Conservation (phyloP, 2,888 invertebrate species). For the Polyploca ridens region DNA sequence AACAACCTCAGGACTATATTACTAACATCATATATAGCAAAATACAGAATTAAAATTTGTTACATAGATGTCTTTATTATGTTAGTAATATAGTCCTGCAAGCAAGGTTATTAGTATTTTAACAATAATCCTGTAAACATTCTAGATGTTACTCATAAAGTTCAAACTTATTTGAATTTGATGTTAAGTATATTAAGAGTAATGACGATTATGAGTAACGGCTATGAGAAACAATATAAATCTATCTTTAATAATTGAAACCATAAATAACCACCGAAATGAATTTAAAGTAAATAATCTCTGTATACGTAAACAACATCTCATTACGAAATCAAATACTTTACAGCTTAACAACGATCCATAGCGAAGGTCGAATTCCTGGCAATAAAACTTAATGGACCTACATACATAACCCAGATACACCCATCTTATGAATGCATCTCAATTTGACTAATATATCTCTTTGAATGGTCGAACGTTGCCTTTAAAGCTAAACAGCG, state of each 20-base stretch:
- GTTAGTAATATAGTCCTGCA: too few species aligned
- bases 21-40: too few species aligned
- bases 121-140: too few species aligned
- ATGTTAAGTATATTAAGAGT: too few species aligned
- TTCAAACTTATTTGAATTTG: too few species aligned
- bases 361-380: constrained; percentile 65
- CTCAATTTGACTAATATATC: constrained; percentile 51
- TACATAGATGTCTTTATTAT: too few species aligned
- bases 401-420: constrained; percentile 68
- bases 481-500: constrained; percentile 41
- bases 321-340: constrained; percentile 37
- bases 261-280: background rate
- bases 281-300: background rate
- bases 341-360: constrained; percentile 34
- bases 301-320: constrained; percentile 24
- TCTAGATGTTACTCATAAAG: too few species aligned
- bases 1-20: too few species aligned
- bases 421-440: constrained; percentile 58
- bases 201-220: too few species aligned
- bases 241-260: background rate
- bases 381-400: constrained; percentile 68
- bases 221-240: background rate
- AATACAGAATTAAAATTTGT: too few species aligned
- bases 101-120: too few species aligned
- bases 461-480: constrained; percentile 40